Evolutionary conservation across 2,113 vertebrate genomes (phyloP).

Genomic region (Riparia riparia): DNA sequence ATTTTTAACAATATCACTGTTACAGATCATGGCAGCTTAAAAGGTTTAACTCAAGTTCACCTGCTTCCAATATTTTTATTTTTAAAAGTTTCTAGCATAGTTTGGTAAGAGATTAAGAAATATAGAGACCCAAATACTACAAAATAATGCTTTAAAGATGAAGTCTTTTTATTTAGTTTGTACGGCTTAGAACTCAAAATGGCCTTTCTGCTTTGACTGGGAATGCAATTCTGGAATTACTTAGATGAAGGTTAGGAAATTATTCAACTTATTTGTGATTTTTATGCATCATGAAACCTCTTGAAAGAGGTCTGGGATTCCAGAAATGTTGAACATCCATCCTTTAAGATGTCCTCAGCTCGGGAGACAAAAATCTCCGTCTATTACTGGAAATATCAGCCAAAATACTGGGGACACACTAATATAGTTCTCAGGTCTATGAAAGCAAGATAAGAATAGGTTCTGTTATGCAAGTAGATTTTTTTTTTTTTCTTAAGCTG

Average conservation of each 20-base stretch:
- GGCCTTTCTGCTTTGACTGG: background rate
- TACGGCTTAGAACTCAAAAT: background rate
- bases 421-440: background rate
- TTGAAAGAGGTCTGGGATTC: background rate
- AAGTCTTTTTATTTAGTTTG: background rate
- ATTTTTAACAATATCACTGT: background rate
- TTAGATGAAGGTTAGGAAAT: background rate
- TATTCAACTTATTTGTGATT: background rate
- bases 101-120: conserved; percentile 11
- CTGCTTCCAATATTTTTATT: background rate
- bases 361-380: background rate
- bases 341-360: background rate
- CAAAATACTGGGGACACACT: background rate
- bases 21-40: conserved; percentile 34
- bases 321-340: background rate
- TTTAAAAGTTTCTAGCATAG: background rate
- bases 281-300: background rate
- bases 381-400: background rate
- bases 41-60: conserved; percentile 42
- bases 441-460: background rate
- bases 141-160: background rate
- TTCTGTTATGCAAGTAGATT: background rate
- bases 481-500: background rate
- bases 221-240: background rate
- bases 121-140: background rate